Base-by-base conservation (phyloP, 2,888 invertebrate genomes). In the Brachylomia viminalis region DNA sequence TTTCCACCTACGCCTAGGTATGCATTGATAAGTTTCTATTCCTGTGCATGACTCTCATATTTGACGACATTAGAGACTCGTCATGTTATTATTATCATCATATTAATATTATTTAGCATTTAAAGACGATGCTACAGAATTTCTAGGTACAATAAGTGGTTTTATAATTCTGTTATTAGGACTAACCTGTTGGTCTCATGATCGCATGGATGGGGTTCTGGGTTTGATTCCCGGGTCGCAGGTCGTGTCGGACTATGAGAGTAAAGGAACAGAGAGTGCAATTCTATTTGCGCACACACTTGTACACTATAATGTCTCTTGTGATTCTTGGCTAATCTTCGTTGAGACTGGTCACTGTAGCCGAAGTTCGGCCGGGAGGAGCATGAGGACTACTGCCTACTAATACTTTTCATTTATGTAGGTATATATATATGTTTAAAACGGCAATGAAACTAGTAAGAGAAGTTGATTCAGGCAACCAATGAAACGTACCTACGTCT, bases 401-500 rank as follows among this genome's bases (percentile, higher is more conserved):
- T 11, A 30, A 52, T 70, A 54, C 15, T 49, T 70, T 82, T 72
- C 10, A 56, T 54, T 64, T 33, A 54, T 33, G 33, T 47, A n/a
- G n/a, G n/a, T n/a, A n/a, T n/a, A 20, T 6, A 11, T 6, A 20
- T 49, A 49, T 54, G 30, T 75, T 52, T 45, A 33, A 72, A 76
- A 67, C 45, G 73, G 62, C 38, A 61, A 59, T 77, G 30, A 52
- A 79, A 47, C 47, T n/a, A 61, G 30, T 68, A 72, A 85, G 75
- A 71, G 73, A 75, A 80, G 79, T 84, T 81, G 82, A 84, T 85
- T 82, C 75, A 77, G 85, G 79, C 82, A 59, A 62, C 75, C 65
- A 83, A 77, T 79, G 59, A 81, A 71, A 74, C 45, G 17, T 73
- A 65, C 3, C 7, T 69, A 59, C 27, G 54, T 75, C 64, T 74